Evolutionary conservation across 2,888 invertebrate genomes (phyloP).

Genomic region (Leistus spinibarbis): DNA sequence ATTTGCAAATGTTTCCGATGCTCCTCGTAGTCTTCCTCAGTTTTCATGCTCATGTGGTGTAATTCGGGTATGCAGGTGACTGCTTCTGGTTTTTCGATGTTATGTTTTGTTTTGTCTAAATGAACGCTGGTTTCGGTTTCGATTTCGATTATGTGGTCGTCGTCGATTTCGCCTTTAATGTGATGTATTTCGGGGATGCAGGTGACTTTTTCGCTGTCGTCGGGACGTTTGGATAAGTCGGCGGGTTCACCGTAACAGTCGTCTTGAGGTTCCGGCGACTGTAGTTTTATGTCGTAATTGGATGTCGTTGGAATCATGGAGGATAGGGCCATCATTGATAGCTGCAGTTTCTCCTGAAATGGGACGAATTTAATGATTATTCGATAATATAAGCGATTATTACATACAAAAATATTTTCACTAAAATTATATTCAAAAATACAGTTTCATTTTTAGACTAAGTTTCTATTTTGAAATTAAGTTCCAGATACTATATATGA

Average conservation of each 20-base stretch:
- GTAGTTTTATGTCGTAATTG: constrained; percentile 8
- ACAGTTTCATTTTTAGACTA: too few species aligned
- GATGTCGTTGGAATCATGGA: constrained; percentile 34
- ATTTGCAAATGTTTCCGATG: constrained; percentile 64
- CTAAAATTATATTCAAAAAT: too few species aligned
- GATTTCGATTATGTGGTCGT: constrained; percentile 63
- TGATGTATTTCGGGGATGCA: constrained; percentile 49
- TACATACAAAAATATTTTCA: too few species aligned
- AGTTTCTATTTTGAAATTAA: too few species aligned
- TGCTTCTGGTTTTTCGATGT: constrained; percentile 51
- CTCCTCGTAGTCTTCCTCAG: constrained; percentile 62
- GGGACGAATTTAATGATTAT: too few species aligned
- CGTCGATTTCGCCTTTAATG: constrained; percentile 55
- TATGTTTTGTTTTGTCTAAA: not conserved
- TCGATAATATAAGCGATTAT: too few species aligned
- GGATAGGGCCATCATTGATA: constrained; percentile 30
- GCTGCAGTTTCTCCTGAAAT: constrained; percentile 28
- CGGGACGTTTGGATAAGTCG: constrained; percentile 51
- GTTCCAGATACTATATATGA: too few species aligned
- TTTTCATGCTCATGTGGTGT: constrained; percentile 50
- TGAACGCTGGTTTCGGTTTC: constrained; percentile 57
- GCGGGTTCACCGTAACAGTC: constrained; percentile 47
- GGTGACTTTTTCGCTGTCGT: constrained; percentile 54
- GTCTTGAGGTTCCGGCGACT: constrained; percentile 44
- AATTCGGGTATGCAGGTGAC: constrained; percentile 54